Percentiles rank a stretch among this genome's conserved stretches.
phyloP scores from a whole-genome alignment of 2,888 invertebrate genomes.

The Anthrax anthrax region DNA sequence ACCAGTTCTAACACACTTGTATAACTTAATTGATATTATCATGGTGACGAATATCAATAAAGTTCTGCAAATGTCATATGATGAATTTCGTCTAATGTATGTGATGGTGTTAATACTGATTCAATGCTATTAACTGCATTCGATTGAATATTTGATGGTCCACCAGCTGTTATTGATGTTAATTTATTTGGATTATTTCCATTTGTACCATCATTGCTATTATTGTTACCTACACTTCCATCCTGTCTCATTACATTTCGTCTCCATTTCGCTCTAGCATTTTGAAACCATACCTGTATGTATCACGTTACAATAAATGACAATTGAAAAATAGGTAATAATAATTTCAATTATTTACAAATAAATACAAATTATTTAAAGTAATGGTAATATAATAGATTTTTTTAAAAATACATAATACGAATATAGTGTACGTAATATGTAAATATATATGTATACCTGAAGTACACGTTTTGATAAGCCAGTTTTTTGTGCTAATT shows the following conservation, averaged over 20 bases:
- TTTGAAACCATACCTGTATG: conserved; percentile 99
- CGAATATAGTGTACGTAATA: no score
- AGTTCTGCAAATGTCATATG: conserved; percentile 16
- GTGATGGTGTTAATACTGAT: conserved; percentile 14
- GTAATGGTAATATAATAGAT: no score
- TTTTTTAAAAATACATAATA: neutral
- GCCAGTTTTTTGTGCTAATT: conserved; percentile 89
- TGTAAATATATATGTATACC: no score
- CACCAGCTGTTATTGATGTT: conserved; percentile 5
- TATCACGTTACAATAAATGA: no score
- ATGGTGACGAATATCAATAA: no score
- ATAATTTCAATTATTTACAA: no score
- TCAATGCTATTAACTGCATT: conserved; percentile 11
- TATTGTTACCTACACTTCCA: conserved; percentile 1
- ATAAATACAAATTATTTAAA: no score
- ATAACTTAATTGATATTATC: no score
- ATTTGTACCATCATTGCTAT: neutral
- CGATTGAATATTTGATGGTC: conserved; percentile 13
- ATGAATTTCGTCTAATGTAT: conserved; percentile 16
- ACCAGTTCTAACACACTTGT: no score
- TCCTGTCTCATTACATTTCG: conserved; percentile 73
- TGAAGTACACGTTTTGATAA: conserved; percentile 88
- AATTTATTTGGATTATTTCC: neutral
- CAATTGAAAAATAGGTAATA: no score
- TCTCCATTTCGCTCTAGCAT: conserved; percentile 90